Conservation (phyloP, 2,888 invertebrate genomes). For the Brachypalpus laphriformis region DNA sequence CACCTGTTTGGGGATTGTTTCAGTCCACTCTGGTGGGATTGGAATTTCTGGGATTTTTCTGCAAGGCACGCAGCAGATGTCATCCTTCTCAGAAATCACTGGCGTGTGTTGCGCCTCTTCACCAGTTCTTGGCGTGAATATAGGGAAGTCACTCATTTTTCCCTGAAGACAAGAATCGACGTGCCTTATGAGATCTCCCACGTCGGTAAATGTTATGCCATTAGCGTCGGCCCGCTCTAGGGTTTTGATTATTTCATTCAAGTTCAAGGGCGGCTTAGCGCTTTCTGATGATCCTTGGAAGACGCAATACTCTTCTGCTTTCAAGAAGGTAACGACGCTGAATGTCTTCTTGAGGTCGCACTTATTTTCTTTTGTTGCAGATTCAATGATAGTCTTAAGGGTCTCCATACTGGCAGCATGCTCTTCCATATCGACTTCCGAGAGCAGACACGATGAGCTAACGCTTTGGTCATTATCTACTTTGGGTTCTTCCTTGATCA, state of each 20-base stretch:
- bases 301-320: constrained; percentile 27
- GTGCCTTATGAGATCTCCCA: constrained; percentile 30
- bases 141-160: neutral
- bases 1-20: constrained; percentile 23
- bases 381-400: neutral
- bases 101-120: neutral
- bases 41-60: constrained; percentile 12
- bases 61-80: neutral
- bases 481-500: constrained; percentile 51
- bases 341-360: constrained; percentile 13
- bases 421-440: neutral
- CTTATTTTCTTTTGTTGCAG: neutral
- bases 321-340: constrained; percentile 28
- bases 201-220: constrained; percentile 6
- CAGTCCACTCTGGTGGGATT: constrained; percentile 34
- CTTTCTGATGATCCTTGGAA: constrained; percentile 10
- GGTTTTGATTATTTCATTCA: constrained; percentile 1
- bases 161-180: neutral
- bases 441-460: neutral
- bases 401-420: neutral
- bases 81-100: neutral
- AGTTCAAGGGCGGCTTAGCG: neutral
- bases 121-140: neutral
- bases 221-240: constrained; percentile 14
- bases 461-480: neutral